phyloP scores from a whole-genome alignment of 1,140 invertebrate genomes.

The Littorina saxatilis region DNA sequence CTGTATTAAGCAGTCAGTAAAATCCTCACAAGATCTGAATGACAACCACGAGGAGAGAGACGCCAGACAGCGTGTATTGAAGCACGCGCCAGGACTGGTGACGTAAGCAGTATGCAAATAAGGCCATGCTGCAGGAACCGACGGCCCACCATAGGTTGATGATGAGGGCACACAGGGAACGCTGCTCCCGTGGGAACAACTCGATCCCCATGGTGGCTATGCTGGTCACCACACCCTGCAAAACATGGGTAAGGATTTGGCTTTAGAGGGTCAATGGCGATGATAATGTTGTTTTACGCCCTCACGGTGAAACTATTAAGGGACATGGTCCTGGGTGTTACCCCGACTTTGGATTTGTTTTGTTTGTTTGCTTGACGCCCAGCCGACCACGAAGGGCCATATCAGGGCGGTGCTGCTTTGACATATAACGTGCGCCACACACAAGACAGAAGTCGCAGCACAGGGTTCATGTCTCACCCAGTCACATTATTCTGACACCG shows the following conservation, averaged over 20 bases:
- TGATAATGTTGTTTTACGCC: no score
- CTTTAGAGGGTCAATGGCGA: neutral
- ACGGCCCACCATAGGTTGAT: conserved; percentile 47
- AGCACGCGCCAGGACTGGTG: conserved; percentile 47
- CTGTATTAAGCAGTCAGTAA: no score
- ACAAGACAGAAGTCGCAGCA: no score
- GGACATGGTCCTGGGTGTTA: no score
- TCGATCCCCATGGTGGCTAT: conserved; percentile 46
- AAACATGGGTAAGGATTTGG: neutral
- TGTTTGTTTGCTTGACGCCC: no score
- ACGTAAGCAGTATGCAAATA: conserved; percentile 47
- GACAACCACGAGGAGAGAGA: neutral
- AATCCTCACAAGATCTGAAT: conserved; percentile 19
- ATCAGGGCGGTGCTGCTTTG: no score
- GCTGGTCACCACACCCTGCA: conserved; percentile 3
- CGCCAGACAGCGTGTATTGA: conserved; percentile 38
- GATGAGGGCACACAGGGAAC: conserved; percentile 39
- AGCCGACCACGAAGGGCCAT: no score
- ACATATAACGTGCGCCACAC: no score
- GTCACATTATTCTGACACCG: no score
- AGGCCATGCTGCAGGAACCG: conserved; percentile 44
- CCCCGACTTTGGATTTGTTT: no score
- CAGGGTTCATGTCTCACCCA: no score
- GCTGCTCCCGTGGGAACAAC: conserved; percentile 43
- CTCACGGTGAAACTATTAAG: no score